Evolutionary conservation across 2,888 invertebrate species (phyloP), one percentile per base, ranked within the genome.

Genomic region (Pecten maximus): DNA sequence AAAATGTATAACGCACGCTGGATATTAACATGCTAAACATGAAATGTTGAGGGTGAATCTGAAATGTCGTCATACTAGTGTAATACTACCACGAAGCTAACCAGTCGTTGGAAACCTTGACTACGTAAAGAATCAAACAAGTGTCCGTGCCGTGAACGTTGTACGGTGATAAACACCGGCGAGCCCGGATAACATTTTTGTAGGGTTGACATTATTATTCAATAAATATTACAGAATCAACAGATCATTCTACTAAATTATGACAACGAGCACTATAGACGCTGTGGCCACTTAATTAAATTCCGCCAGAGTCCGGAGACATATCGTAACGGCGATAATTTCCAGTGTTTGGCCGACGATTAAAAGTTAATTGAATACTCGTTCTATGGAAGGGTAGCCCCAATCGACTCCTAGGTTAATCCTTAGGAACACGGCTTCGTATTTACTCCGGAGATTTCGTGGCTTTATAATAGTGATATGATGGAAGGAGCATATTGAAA

Each of bases 221-320:
- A 88, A 90, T 91, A 91, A 90, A 91, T 90, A 91, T 89, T 87
- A 88, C 40, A 89, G 54, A 88, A 50, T 88, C 48, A 89, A 90
- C 90, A 88, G 54, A 88, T 87, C 89, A 60, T 50, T 89, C 88
- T 86, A 50, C 60, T 86, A 87, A 90, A 90, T 91, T 89, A 89
- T 91, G 90, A 91, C 90, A 91, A 91, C 90, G 74, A 10, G 74
- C 35, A 15, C 35, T 28, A 74, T 23, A 74, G 74, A 74, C 35
- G 35, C 28, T 28, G 74, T 74, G 35, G 35, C 28, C 35, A 74
- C 74, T 74, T 74, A 74, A 74, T 74, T 74, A 74, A 74, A 74
- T 74, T 74, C 74, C 74, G 74, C 74, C 74, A 74, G 74, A 74
- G 74, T 74, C 74, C 35, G 74, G 74, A 74, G 74, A 35, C 74